These are phyloP conservation scores for Triplophysa yarkandensis DNA, from an alignment of 2,797 vertebrate species.

Conservation along the genomic window DNA sequence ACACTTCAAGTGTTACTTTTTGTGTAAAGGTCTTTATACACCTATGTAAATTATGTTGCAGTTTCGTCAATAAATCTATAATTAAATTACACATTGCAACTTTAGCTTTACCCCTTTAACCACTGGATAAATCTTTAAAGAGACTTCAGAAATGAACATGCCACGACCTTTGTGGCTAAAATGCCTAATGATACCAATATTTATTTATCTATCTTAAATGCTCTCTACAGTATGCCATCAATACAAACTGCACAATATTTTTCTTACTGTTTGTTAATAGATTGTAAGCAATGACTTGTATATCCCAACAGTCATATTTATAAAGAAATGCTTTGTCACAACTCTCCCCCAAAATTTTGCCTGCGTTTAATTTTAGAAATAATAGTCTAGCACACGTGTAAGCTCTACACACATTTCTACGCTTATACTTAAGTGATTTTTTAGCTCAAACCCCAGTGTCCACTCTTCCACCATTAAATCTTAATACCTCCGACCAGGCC, in stretches of 20 bases:
- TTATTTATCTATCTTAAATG: background rate
- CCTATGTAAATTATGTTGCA: no score
- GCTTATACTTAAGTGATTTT: slow-evolving; percentile 45
- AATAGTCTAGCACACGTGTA: background rate
- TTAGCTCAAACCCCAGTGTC: slow-evolving; percentile 15
- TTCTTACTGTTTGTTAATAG: background rate
- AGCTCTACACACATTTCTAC: slow-evolving; percentile 40
- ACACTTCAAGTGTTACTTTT: no score
- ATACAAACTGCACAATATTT: background rate
- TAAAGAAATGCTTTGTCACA: background rate
- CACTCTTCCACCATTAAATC: slow-evolving; percentile 22
- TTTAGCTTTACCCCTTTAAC: no score
- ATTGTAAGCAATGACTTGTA: background rate
- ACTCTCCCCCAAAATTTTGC: background rate
- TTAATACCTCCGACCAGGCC: slow-evolving; percentile 46
- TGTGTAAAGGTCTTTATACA: no score
- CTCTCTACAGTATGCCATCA: background rate
- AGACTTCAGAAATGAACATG: no score
- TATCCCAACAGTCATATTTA: background rate
- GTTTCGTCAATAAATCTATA: no score
- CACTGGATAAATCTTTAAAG: no score
- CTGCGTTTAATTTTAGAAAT: background rate
- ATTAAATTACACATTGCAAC: no score
- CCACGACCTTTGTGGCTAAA: no score
- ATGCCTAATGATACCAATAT: no score